These are phyloP conservation scores for Trachelus troglodyta DNA, from an alignment of 2,888 invertebrate genomes.

Conservation along the genomic window DNA sequence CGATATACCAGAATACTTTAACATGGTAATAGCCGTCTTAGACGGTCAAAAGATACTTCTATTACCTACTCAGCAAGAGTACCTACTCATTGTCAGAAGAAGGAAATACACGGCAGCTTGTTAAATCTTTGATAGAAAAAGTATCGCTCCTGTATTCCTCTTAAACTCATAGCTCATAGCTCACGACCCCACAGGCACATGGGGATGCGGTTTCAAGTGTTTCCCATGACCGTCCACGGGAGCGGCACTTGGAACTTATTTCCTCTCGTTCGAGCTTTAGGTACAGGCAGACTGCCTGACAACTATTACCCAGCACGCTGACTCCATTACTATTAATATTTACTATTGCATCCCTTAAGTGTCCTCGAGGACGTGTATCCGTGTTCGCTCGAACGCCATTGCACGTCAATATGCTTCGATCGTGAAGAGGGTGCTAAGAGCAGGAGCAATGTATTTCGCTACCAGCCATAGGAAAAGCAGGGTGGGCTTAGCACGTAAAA, in stretches of 20 bases:
- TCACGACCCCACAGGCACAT: conserved; percentile 3
- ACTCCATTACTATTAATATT: conserved; percentile 51
- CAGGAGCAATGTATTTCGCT: conserved; percentile 37
- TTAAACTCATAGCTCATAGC: background rate
- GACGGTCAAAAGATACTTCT: background rate
- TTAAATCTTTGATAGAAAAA: background rate
- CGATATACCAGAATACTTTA: background rate
- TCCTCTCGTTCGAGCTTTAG: conserved; percentile 7
- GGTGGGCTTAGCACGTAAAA: conserved; percentile 18
- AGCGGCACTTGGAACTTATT: background rate
- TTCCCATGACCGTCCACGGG: conserved; percentile 58
- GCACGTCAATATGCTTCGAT: conserved; percentile 61
- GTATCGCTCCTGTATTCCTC: background rate
- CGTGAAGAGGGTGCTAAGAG: conserved; percentile 41
- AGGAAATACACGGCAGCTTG: background rate
- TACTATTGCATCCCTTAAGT: conserved; percentile 50
- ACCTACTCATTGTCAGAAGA: background rate
- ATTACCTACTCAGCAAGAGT: background rate
- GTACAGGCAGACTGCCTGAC: conserved; percentile 36
- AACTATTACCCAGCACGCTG: conserved; percentile 47
- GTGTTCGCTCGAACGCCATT: conserved; percentile 52
- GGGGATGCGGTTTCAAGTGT: conserved; percentile 50
- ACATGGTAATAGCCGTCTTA: background rate
- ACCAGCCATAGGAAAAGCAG: conserved; percentile 21
- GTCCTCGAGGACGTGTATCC: conserved; percentile 47